Evolutionary conservation across 2,797 vertebrate species (phyloP).

Genomic region (Ptychadena robeensis): DNA sequence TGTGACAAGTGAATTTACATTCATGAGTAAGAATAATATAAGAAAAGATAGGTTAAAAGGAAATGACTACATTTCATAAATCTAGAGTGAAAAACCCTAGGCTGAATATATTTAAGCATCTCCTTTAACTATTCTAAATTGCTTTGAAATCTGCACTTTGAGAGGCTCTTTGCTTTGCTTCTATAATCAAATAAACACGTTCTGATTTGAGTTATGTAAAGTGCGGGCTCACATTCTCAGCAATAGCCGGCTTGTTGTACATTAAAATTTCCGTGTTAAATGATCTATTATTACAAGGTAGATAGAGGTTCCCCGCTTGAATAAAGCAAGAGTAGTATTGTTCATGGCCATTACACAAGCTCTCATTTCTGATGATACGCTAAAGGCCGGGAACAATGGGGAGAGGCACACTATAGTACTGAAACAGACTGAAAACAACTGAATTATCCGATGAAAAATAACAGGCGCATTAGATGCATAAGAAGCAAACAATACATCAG

Average conservation of each 20-base stretch:
- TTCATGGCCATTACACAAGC: slow-evolving; percentile 23
- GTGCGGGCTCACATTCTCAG: background rate
- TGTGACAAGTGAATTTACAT: no score
- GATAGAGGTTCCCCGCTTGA: slow-evolving; percentile 5
- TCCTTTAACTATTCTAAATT: background rate
- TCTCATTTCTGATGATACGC: slow-evolving; percentile 27
- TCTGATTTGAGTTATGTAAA: background rate
- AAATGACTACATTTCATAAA: background rate
- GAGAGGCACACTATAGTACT: background rate
- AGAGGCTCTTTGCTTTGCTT: background rate
- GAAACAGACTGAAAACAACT: background rate
- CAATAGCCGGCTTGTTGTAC: background rate
- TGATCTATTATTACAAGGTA: slow-evolving; percentile 19
- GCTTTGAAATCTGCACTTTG: background rate
- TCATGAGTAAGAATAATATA: background rate
- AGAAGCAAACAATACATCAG: background rate
- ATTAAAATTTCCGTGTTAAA: background rate
- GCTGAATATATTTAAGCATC: background rate
- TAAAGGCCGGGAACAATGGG: background rate
- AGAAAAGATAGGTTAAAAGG: background rate
- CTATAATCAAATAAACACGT: background rate
- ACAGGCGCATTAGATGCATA: slow-evolving; percentile 22
- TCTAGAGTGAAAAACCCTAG: background rate
- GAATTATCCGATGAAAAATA: slow-evolving; percentile 29
- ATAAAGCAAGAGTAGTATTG: slow-evolving; percentile 26